Percentiles rank a stretch among this genome's conserved stretches.
Evolutionary conservation across 2,888 invertebrate species (phyloP).

Genomic region (Clepsis dumicolana): DNA sequence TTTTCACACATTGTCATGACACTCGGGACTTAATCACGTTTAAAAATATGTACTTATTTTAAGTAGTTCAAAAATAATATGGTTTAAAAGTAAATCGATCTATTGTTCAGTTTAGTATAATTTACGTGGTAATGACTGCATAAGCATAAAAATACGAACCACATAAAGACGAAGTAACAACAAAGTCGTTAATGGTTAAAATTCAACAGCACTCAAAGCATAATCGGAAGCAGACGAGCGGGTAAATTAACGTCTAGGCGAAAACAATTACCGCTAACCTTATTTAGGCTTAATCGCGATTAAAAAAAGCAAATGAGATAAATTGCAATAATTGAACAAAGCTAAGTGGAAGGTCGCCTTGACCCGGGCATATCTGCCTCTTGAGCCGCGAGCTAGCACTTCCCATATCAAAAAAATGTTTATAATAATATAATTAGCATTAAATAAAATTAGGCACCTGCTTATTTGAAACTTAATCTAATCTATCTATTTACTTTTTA

Average conservation of each 20-base stretch:
- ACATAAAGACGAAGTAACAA: background rate
- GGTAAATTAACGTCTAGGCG: constrained; percentile 44
- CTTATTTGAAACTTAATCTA: no score
- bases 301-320: constrained; percentile 55
- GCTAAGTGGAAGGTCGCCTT: constrained; percentile 53
- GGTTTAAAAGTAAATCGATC: no score
- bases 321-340: constrained; percentile 56
- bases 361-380: constrained; percentile 46
- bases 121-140: background rate
- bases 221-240: constrained; percentile 16
- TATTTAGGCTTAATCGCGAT: constrained; percentile 45
- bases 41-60: no score
- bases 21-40: no score
- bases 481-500: no score
- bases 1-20: no score
- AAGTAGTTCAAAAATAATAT: no score
- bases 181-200: background rate
- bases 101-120: no score
- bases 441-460: no score
- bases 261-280: constrained; percentile 47
- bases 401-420: background rate
- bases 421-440: no score
- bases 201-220: constrained; percentile 8
- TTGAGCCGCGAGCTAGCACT: background rate
- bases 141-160: background rate